Base-by-base conservation (phyloP, 2,797 vertebrate species). In the Psittacula derbiana region DNA sequence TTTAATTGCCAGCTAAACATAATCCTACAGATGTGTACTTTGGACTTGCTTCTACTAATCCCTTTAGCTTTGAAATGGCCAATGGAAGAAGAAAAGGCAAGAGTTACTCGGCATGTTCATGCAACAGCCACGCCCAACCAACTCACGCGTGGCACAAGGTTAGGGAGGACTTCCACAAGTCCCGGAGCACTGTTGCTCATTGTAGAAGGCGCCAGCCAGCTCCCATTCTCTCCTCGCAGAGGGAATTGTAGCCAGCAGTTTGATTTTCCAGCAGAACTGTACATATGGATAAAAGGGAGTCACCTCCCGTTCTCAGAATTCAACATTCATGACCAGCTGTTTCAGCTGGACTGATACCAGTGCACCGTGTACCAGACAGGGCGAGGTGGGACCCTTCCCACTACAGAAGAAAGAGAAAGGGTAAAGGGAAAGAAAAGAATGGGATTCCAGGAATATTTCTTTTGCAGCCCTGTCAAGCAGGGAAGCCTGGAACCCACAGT, bases 401-500 rank as follows among this genome's bases (percentile, higher is more conserved):
- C 33, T 25, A 58, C 33, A 58, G 55, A 33, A 90, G 20, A 46
- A 73, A 84, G 5, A 15, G 20, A 55, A 70, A 66, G 11, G 11
- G 40, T 19, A 21, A 65, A 67, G 6, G 8, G 9, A 21, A 11
- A 44, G 49, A 52, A 78, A 49, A 74, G 19, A 75, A 82, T 9
- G 52, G 69, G 52, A 65, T 69, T 17, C 5, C 38, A 86, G 40
- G 64, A 80, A 15, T 66, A 80, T 74, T 87, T 72, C 62, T 95
- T 88, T 78, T 31, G 53, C n/a, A 64, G 90, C 76, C 49, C 7
- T 80, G 90, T 50, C 73, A 67, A 75, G 74, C 55, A 93, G 73
- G 95, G 90, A 88, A 88, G 86, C 87, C 93, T 97, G 97, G 98
- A 95, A 97, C 50, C 91, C 96, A 98, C 96, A 98, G 98, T 80